Evolutionary conservation across 2,113 vertebrate genomes (phyloP), one percentile per base, ranked within the genome.

Genomic region (Dipodomys spectabilis): DNA sequence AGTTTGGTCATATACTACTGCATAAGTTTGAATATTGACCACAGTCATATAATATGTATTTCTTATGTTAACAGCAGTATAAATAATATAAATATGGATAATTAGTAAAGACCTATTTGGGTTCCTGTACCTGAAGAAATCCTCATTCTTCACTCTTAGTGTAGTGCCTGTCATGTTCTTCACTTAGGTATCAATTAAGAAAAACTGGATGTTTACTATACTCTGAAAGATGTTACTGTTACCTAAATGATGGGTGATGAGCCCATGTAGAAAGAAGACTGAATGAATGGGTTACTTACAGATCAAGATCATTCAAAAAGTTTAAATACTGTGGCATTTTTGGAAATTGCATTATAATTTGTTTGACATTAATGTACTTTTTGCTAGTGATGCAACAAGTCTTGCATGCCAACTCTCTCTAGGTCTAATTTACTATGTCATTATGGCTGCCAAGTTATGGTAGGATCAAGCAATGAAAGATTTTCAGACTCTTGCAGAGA

Each of bases 401-500:
- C 23, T 65, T 95, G 8, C 77, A 49, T 72, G 6, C 0, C 22
- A 75, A 0, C 73, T 30, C 73, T 96, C 80, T 83, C 67, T 45
- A 27, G 82, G 80, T 79, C 45, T 95, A 90, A 86, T 49, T 72
- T 97, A 79, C 35, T 80, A 45, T 0, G 2, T 62, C 85, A 49
- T 2, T 3, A 45, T 92, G 39, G 88, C 44, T 92, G n/a, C 73
- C 57, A 79, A 68, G 79, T 19, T 62, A 53, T 45, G 49, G 28
- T 30, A 91, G 23, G 16, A 32, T 9, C 28, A 90, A 95, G 67
- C 53, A 95, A n/a, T 0, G 1, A 6, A 91, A 86, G 49, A 93
- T 88, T 90, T 67, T 94, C 95, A 95, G 86, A 81, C 10, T 16
- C 67, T 39, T 90, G n/a, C 69, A 80, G 85, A 25, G 28, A 71